A percentile compares a stretch with the other conserved stretches of the same genome.
Conservation (phyloP, 2,113 vertebrate species). For the Pseudopodoces humilis region DNA sequence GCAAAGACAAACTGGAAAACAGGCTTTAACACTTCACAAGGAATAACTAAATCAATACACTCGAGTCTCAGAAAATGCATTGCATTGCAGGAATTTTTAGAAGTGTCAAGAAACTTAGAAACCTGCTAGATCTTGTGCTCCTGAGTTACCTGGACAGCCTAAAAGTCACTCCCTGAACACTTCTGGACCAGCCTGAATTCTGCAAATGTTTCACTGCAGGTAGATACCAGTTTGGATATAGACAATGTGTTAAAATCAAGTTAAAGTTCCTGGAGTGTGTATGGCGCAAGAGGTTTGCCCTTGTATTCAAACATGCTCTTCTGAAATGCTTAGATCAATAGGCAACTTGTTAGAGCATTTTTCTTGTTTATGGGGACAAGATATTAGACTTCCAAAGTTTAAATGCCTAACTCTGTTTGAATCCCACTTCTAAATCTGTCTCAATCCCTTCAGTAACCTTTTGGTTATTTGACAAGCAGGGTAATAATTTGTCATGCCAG, state of each 20-base stretch:
- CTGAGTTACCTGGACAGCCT: not conserved
- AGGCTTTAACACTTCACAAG: slow-evolving; percentile 5
- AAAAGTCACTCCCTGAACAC: not conserved
- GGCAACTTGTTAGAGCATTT: not conserved
- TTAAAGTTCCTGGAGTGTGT: not conserved
- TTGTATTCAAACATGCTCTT: not conserved
- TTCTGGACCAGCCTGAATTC: not conserved
- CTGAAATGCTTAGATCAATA: not conserved
- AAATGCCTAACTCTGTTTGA: slow-evolving; percentile 23
- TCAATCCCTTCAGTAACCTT: not conserved
- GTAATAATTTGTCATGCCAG: not conserved
- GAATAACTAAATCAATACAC: not conserved
- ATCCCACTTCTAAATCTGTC: slow-evolving; percentile 4
- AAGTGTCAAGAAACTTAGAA: not conserved
- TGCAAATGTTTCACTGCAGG: not conserved
- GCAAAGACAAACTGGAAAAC: slow-evolving; percentile 1
- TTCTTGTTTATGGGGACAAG: not conserved
- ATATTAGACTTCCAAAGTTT: slow-evolving; percentile 7
- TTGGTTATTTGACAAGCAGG: not conserved
- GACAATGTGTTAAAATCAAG: not conserved
- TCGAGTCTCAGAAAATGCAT: not conserved
- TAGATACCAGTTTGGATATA: not conserved
- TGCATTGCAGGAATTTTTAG: not conserved
- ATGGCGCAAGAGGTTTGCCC: not conserved
- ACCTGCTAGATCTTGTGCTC: not conserved